These are phyloP conservation scores for Takifugu ocellatus DNA, from an alignment of 2,797 vertebrate species.

Conservation along the genomic window DNA sequence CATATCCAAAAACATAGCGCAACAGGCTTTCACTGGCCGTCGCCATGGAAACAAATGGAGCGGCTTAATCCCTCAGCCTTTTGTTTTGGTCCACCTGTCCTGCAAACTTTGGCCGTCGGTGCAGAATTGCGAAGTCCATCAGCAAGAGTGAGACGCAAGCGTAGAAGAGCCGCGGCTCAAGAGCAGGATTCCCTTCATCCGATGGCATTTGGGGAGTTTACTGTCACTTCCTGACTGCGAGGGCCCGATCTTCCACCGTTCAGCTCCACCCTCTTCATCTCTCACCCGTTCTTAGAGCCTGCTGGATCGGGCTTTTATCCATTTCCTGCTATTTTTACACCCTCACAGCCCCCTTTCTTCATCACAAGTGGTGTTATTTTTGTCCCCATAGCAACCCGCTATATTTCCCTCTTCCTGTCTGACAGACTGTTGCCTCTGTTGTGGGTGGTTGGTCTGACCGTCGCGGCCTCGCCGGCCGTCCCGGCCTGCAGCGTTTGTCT, in stretches of 20 bases:
- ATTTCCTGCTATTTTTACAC: conserved; percentile 29
- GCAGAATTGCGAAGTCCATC: conserved; percentile 17
- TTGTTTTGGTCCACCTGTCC: conserved; percentile 20
- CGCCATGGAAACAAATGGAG: conserved; percentile 19
- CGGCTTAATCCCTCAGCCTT: conserved; percentile 35
- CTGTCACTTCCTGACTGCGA: conserved; percentile 46
- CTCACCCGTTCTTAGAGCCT: conserved; percentile 44
- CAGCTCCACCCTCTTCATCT: conserved; percentile 36
- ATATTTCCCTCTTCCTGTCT: conserved; percentile 18
- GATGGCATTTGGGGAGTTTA: conserved; percentile 49
- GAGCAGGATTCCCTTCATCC: conserved; percentile 45
- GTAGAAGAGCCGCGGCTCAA: conserved; percentile 31
- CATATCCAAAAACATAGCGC: not conserved
- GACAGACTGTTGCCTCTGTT: conserved; percentile 14
- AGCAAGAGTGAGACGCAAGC: conserved; percentile 17
- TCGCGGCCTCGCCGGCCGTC: conserved; percentile 27
- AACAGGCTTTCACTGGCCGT: conserved; percentile 18
- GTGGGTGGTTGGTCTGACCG: conserved; percentile 31
- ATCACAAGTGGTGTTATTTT: conserved; percentile 44
- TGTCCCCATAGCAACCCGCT: conserved; percentile 5
- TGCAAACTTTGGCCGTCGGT: conserved; percentile 22
- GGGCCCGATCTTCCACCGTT: conserved; percentile 22
- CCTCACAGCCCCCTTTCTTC: conserved; percentile 15
- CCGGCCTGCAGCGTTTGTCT: conserved; percentile 39
- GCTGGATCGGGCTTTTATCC: conserved; percentile 34